Conservation (phyloP, 2,797 vertebrate genomes). For the Psittacula derbiana region DNA sequence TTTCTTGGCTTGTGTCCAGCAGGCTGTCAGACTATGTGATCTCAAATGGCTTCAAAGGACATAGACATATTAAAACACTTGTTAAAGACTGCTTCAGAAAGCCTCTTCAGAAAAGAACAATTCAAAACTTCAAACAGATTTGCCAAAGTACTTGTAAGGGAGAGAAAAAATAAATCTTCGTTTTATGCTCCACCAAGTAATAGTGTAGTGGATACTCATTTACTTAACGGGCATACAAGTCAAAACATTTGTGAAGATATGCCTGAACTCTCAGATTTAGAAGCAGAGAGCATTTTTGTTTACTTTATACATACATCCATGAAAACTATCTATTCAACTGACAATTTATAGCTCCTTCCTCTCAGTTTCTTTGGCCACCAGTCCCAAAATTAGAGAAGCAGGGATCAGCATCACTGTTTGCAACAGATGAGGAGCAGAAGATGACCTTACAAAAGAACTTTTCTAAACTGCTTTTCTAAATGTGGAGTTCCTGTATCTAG, state of each 20-base stretch:
- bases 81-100: conserved; percentile 3
- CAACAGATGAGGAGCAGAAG: neutral
- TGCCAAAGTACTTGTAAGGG: neutral
- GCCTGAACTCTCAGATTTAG: neutral
- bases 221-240: neutral
- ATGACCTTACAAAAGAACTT: neutral
- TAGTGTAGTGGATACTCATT: neutral
- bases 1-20: neutral
- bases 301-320: neutral
- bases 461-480: neutral
- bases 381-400: neutral
- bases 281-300: neutral
- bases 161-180: neutral
- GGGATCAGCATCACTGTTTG: neutral
- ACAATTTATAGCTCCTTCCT: neutral
- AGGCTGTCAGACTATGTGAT: neutral
- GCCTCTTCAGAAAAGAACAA: neutral
- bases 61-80: neutral
- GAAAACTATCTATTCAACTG: neutral
- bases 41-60: neutral
- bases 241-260: neutral
- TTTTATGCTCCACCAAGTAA: neutral
- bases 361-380: neutral
- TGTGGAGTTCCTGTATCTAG: neutral
- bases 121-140: neutral